Conservation (phyloP, 2,797 vertebrate species). For the Pagetopsis macropterus region DNA sequence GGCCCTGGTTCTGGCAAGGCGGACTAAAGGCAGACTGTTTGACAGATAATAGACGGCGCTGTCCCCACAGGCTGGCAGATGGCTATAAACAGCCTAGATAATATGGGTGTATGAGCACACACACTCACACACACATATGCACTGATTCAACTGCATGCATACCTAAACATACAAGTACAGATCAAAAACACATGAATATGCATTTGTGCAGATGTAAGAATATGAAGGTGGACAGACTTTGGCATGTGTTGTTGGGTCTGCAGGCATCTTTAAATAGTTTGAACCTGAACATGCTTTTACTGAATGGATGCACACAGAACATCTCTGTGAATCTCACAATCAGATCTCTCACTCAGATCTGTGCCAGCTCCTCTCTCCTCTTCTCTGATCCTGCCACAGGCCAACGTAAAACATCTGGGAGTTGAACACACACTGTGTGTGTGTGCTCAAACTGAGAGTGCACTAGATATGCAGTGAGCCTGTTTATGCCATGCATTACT, state of each 20-base stretch:
- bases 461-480: slow-evolving; percentile 34
- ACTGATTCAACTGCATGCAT: neutral
- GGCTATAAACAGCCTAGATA: slow-evolving; percentile 50
- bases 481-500: slow-evolving; percentile 39
- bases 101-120: slow-evolving; percentile 31
- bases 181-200: neutral
- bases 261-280: slow-evolving; percentile 14
- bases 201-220: neutral
- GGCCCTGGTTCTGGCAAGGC: slow-evolving; percentile 54
- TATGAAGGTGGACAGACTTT: neutral
- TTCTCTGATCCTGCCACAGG: slow-evolving; percentile 64
- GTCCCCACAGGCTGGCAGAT: slow-evolving; percentile 69
- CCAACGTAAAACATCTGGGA: slow-evolving; percentile 76
- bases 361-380: slow-evolving; percentile 60
- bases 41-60: slow-evolving; percentile 66
- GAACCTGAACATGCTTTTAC: slow-evolving; percentile 23
- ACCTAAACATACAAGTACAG: slow-evolving; percentile 9
- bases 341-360: slow-evolving; percentile 45
- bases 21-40: slow-evolving; percentile 64
- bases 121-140: slow-evolving; percentile 12
- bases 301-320: slow-evolving; percentile 33
- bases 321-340: slow-evolving; percentile 20
- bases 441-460: slow-evolving; percentile 35
- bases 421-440: slow-evolving; percentile 42
- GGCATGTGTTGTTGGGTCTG: slow-evolving; percentile 5